A percentile compares a stretch with the other conserved stretches of the same genome.
Evolutionary conservation across 2,113 vertebrate species (phyloP).

Genomic region (Syngnathoides biaculeatus): DNA sequence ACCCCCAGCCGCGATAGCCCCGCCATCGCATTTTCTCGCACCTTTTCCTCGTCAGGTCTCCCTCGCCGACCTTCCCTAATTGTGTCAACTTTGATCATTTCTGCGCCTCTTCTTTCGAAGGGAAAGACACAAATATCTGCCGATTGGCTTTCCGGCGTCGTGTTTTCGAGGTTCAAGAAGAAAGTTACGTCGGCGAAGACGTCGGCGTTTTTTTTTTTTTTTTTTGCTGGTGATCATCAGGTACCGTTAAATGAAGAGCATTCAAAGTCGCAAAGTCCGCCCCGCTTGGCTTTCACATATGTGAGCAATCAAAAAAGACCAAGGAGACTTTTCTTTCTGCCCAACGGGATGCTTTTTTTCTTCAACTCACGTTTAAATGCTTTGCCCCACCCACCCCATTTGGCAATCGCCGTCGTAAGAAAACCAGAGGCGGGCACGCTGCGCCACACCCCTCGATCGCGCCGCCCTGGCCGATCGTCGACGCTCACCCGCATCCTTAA

Average conservation of each 20-base stretch:
- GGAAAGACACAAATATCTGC: constrained; percentile 59
- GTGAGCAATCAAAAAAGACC: constrained; percentile 52
- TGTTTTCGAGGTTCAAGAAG: constrained; percentile 51
- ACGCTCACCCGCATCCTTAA: too few relatives aligned
- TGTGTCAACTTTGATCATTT: constrained; percentile 41
- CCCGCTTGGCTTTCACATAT: constrained; percentile 45
- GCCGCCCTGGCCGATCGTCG: too few relatives aligned
- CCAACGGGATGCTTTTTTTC: constrained; percentile 34
- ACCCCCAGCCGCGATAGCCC: too few relatives aligned
- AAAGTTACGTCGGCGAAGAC: constrained; percentile 32
- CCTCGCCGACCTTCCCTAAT: constrained; percentile 48
- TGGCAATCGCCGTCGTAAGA: too few relatives aligned
- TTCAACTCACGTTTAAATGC: constrained; percentile 1
- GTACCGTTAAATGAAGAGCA: constrained; percentile 6
- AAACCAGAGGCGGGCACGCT: too few relatives aligned
- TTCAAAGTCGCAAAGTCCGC: background rate
- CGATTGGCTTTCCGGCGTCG: constrained; percentile 56
- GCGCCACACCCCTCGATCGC: too few relatives aligned
- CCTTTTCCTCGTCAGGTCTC: constrained; percentile 63
- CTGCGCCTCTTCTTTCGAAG: constrained; percentile 42
- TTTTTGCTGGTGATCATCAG: constrained; percentile 8
- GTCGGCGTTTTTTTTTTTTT: constrained; percentile 36
- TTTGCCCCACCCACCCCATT: constrained; percentile 5
- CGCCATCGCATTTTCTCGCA: too few relatives aligned
- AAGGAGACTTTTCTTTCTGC: constrained; percentile 26